Percentiles rank a stretch among this genome's conserved stretches.
Evolutionary conservation across 1,140 invertebrate genomes (phyloP).

Genomic region (Sesamia nonagrioides): DNA sequence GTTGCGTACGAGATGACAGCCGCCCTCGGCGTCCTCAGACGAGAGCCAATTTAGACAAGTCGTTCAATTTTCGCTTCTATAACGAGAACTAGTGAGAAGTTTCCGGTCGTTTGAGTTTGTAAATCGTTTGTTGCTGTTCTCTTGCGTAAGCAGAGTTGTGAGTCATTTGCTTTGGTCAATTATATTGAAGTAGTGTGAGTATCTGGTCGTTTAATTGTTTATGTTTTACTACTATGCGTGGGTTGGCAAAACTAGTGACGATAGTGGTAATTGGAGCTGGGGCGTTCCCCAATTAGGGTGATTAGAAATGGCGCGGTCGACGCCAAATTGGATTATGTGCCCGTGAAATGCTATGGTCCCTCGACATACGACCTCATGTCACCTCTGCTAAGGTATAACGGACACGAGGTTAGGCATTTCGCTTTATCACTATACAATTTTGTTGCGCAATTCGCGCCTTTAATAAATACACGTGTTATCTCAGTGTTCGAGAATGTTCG

Average conservation of each 20-base stretch:
- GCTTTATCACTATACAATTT: constrained; percentile 65
- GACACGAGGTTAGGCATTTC: constrained; percentile 48
- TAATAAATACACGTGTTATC: constrained; percentile 76
- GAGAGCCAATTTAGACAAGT: constrained; percentile 59
- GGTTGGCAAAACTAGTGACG: constrained; percentile 54
- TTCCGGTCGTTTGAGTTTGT: constrained; percentile 54
- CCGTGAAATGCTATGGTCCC: constrained; percentile 60
- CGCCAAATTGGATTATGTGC: constrained; percentile 62
- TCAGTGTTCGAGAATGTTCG: constrained; percentile 77
- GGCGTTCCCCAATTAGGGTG: constrained; percentile 63
- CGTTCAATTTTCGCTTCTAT: constrained; percentile 53
- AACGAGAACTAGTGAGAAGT: constrained; percentile 52
- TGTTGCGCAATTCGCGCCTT: constrained; percentile 70
- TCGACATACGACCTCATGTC: constrained; percentile 59
- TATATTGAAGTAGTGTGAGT: constrained; percentile 32
- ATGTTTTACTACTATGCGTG: constrained; percentile 45
- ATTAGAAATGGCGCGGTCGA: constrained; percentile 62
- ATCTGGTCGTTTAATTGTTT: constrained; percentile 55
- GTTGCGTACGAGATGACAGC: constrained; percentile 52
- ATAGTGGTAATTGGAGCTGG: constrained; percentile 60
- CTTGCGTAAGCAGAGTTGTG: constrained; percentile 37
- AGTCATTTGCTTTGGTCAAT: constrained; percentile 56
- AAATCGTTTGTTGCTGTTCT: constrained; percentile 47
- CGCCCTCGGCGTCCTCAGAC: constrained; percentile 49
- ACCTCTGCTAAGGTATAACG: constrained; percentile 57